Evolutionary conservation across 1,140 invertebrate genomes (phyloP).

Genomic region (Eciton burchellii): DNA sequence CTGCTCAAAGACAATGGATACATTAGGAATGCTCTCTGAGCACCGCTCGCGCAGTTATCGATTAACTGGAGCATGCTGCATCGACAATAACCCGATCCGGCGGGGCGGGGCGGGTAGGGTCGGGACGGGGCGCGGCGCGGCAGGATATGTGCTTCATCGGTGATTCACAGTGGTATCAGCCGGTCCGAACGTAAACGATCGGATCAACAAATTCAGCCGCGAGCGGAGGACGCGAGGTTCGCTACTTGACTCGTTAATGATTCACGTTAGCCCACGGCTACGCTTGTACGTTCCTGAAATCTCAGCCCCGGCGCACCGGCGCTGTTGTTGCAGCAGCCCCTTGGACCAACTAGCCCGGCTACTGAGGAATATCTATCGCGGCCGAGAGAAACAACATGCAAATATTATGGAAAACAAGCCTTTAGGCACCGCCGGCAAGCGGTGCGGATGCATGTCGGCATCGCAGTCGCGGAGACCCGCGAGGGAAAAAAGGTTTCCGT

Average conservation of each 20-base stretch:
- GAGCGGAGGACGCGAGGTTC: background rate
- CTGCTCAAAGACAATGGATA: constrained; percentile 77
- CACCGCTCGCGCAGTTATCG: constrained; percentile 75
- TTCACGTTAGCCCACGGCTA: background rate
- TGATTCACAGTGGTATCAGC: constrained; percentile 67
- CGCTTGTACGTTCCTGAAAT: no score
- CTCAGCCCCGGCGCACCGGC: background rate
- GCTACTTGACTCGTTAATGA: constrained; percentile 34
- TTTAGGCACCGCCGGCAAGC: no score
- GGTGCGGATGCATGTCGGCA: no score
- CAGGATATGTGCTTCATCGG: constrained; percentile 71
- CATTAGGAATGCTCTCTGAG: constrained; percentile 79
- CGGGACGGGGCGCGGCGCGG: constrained; percentile 36
- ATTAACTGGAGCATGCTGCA: constrained; percentile 74
- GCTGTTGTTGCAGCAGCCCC: background rate
- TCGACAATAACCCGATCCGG: constrained; percentile 67
- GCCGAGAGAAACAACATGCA: background rate
- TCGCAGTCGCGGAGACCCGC: background rate
- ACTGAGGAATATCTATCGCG: background rate
- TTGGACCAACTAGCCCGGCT: no score
- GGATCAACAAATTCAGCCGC: constrained; percentile 66
- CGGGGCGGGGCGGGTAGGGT: constrained; percentile 47
- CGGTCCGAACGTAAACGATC: constrained; percentile 60
- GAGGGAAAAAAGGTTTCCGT: background rate
- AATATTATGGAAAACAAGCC: no score